A percentile compares a stretch with the other conserved stretches of the same genome.
Conservation (phyloP, 1,140 invertebrate species). For the Pinna nobilis region DNA sequence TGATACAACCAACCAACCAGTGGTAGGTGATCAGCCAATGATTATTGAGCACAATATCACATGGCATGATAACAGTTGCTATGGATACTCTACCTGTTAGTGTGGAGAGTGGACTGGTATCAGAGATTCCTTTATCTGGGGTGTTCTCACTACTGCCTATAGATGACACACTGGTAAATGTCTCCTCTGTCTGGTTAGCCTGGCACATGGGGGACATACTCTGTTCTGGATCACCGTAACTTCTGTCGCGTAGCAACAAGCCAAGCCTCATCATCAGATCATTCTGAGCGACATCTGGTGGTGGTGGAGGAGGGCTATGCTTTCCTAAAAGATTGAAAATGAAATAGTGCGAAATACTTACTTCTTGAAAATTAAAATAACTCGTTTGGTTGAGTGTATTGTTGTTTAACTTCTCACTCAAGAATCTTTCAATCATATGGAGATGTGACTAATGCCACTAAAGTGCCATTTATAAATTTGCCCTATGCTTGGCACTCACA, state of each 20-base stretch:
- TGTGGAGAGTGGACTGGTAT: constrained; percentile 91
- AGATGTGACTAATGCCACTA: neutral
- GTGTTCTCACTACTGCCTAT: constrained; percentile 82
- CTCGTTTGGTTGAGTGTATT: too few species aligned
- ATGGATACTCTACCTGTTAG: constrained; percentile 83
- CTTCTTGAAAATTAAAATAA: too few species aligned
- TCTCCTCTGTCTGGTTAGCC: constrained; percentile 76
- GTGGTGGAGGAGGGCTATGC: constrained; percentile 68
- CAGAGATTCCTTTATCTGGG: constrained; percentile 80
- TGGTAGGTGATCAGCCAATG: too few species aligned
- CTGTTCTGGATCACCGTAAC: constrained; percentile 26
- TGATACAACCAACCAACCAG: too few species aligned
- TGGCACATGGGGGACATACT: constrained; percentile 44
- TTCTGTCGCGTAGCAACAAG: constrained; percentile 83
- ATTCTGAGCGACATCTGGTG: constrained; percentile 76
- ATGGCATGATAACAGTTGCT: too few species aligned
- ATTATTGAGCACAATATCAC: too few species aligned
- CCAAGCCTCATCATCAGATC: constrained; percentile 92
- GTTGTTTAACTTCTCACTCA: too few species aligned
- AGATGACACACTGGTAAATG: constrained; percentile 81
- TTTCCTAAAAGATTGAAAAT: constrained; percentile 42
- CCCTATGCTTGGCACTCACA: too few species aligned
- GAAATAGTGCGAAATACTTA: too few species aligned
- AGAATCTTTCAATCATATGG: too few species aligned
- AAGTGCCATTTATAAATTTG: neutral